A percentile compares a stretch with the other conserved stretches of the same genome.
Conservation (phyloP, 2,113 vertebrate species). For the Nycticorax nycticorax region DNA sequence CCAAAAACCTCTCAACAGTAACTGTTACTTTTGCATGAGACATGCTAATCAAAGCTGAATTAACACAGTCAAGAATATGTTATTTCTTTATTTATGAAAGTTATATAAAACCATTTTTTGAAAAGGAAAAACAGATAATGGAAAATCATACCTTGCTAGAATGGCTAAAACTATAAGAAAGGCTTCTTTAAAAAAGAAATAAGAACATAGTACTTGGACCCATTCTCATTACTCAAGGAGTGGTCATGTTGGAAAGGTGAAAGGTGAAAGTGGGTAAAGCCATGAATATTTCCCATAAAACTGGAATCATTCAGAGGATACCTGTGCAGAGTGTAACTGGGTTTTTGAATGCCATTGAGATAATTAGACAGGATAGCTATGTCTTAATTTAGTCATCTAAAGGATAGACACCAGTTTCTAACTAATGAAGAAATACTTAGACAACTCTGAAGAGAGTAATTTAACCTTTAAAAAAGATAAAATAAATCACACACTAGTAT, state of each 20-base stretch:
- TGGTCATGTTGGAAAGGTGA: not conserved
- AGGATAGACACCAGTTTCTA: not conserved
- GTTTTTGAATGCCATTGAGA: not conserved
- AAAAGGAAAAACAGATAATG: not conserved
- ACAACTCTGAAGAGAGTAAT: not conserved
- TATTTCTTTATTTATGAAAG: not conserved
- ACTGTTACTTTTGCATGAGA: not conserved
- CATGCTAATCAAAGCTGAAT: not conserved
- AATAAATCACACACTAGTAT: rapidly evolving
- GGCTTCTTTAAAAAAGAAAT: not conserved
- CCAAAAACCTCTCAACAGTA: not conserved
- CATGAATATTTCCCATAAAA: not conserved
- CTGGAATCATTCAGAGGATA: too few species aligned
- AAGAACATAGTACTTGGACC: not conserved
- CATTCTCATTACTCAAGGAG: not conserved
- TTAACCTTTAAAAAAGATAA: not conserved
- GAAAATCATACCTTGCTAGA: not conserved
- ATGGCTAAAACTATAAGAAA: not conserved
- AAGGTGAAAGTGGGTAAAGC: not conserved
- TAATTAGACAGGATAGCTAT: not conserved
- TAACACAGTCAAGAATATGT: not conserved
- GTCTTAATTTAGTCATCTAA: not conserved
- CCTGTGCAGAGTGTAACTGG: not conserved
- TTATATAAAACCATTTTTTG: not conserved
- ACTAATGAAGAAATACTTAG: not conserved